Conservation (phyloP, 1,140 invertebrate species). For the Alviniconcha marisindica region DNA sequence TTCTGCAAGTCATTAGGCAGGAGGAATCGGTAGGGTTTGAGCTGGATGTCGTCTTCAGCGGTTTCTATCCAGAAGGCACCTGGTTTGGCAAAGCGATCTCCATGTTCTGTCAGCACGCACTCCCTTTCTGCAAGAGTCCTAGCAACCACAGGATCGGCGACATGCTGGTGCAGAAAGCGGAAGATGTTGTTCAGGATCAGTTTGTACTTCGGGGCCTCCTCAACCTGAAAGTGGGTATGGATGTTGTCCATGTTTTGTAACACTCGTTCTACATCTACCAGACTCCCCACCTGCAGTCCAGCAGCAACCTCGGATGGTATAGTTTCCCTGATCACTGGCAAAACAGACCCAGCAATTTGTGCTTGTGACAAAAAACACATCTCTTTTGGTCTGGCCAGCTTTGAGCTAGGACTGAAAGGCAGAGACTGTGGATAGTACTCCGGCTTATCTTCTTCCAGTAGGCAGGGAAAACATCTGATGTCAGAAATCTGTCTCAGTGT, state of each 20-base stretch:
- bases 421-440: constrained; percentile 24
- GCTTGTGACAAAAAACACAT: not conserved
- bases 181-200: not conserved
- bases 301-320: not conserved
- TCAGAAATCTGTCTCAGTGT: constrained; percentile 9
- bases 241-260: not conserved
- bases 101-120: not conserved
- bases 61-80: constrained; percentile 26
- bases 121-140: not conserved
- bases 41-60: constrained; percentile 19
- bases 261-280: too few species aligned
- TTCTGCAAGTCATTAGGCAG: constrained; percentile 39
- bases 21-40: constrained; percentile 46
- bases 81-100: constrained; percentile 4
- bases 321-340: not conserved
- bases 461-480: constrained; percentile 25
- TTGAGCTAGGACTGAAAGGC: not conserved
- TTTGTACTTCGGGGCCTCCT: not conserved
- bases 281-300: too few species aligned
- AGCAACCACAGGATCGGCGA: not conserved
- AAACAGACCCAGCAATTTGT: not conserved
- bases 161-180: not conserved
- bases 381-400: not conserved
- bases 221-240: not conserved
- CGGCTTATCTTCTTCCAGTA: not conserved